Percentiles rank a stretch among this genome's conserved stretches.
Conservation (phyloP, 2,797 vertebrate genomes). For the Bryconaethiops microstoma region DNA sequence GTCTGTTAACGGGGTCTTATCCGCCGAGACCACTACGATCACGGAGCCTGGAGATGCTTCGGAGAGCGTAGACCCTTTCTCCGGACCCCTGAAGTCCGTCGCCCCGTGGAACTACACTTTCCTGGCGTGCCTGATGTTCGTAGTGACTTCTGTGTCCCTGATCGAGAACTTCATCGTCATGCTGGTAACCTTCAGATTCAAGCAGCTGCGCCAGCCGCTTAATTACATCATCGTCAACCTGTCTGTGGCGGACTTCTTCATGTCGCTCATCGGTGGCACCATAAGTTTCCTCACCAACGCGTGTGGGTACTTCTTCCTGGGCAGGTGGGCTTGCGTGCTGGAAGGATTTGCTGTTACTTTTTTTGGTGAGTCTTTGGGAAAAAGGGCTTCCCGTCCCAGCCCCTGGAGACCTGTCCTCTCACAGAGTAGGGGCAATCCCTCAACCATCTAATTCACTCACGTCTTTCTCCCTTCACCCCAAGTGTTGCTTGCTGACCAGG, state of each 20-base stretch:
- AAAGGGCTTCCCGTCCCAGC: too few species aligned
- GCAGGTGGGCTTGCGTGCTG: slow-evolving; percentile 86
- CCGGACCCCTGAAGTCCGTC: slow-evolving; percentile 73
- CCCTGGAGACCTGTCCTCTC: too few species aligned
- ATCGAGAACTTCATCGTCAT: slow-evolving; percentile 90
- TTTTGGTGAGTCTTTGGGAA: slow-evolving; percentile 82
- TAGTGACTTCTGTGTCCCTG: slow-evolving; percentile 85
- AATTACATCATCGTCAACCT: slow-evolving; percentile 91
- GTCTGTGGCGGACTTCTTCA: slow-evolving; percentile 89
- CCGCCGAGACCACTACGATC: slow-evolving; percentile 67
- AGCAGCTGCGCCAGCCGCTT: slow-evolving; percentile 86
- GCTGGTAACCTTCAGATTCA: slow-evolving; percentile 86
- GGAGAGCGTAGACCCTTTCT: slow-evolving; percentile 76
- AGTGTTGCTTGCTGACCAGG: too few species aligned
- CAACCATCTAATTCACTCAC: too few species aligned
- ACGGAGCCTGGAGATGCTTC: background rate
- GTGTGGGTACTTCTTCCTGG: slow-evolving; percentile 88
- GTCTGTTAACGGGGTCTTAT: slow-evolving; percentile 74
- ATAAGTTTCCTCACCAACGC: slow-evolving; percentile 89
- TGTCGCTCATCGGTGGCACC: slow-evolving; percentile 84
- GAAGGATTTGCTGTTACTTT: slow-evolving; percentile 93
- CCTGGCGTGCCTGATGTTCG: slow-evolving; percentile 85
- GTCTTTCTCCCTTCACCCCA: too few species aligned
- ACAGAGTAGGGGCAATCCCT: too few species aligned
- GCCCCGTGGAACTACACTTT: slow-evolving; percentile 89